A percentile compares a stretch with the other conserved stretches of the same genome.
Conservation (phyloP, 2,888 invertebrate species). For the Danaus chrysippus region DNA sequence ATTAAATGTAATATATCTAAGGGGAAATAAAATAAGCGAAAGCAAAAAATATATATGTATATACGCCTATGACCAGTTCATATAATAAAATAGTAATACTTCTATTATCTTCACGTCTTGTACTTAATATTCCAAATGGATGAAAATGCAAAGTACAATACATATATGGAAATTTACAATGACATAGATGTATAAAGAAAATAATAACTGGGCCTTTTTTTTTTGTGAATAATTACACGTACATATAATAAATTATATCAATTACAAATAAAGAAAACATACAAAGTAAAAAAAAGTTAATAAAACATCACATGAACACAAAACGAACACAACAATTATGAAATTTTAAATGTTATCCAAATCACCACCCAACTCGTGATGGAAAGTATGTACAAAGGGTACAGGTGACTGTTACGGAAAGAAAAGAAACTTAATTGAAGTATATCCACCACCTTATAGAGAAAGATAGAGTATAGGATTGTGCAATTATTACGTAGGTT, state of each 20-base stretch:
- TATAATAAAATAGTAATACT: neutral
- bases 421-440: slow-evolving; percentile 58
- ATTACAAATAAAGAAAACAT: too few species aligned
- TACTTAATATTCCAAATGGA: too few species aligned
- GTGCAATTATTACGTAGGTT: slow-evolving; percentile 35
- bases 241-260: too few species aligned
- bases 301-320: slow-evolving; percentile 8
- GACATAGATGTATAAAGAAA: too few species aligned
- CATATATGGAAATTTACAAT: too few species aligned
- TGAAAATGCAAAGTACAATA: too few species aligned
- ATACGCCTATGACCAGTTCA: neutral
- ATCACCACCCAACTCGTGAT: slow-evolving; percentile 28
- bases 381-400: slow-evolving; percentile 54
- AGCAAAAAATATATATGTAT: neutral
- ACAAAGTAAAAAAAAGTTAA: neutral
- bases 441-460: slow-evolving; percentile 72
- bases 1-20: too few species aligned
- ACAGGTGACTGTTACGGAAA: slow-evolving; percentile 59
- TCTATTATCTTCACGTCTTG: too few species aligned
- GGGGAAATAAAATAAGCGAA: neutral
- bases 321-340: slow-evolving; percentile 10
- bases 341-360: slow-evolving; percentile 29
- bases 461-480: slow-evolving; percentile 55
- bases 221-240: too few species aligned
- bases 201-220: too few species aligned